Conservation (phyloP, 2,113 vertebrate genomes). For the Aramus guarauna region DNA sequence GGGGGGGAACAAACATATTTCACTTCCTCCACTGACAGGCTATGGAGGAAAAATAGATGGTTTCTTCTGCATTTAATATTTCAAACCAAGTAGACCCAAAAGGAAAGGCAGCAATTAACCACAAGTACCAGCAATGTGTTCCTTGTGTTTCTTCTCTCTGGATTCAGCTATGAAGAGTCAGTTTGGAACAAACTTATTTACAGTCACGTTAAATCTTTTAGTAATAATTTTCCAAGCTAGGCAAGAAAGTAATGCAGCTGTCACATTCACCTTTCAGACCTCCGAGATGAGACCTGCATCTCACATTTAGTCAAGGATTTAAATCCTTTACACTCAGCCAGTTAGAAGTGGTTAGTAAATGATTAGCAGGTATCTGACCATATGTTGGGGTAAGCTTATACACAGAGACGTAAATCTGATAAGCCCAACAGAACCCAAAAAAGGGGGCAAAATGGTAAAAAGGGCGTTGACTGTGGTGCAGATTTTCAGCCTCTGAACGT, state of each 20-base stretch:
- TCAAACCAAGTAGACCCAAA: slow-evolving; percentile 51
- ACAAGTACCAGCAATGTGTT: slow-evolving; percentile 27
- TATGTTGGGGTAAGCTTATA: not conserved
- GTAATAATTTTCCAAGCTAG: not conserved
- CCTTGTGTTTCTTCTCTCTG: not conserved
- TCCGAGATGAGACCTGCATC: not conserved
- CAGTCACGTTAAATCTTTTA: not conserved
- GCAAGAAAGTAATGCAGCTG: not conserved
- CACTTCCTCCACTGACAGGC: slow-evolving; percentile 40
- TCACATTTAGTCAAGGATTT: not conserved
- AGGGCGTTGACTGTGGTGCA: not conserved
- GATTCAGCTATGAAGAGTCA: not conserved
- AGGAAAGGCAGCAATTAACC: slow-evolving; percentile 68
- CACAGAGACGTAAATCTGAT: not conserved
- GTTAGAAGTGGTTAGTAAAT: not conserved
- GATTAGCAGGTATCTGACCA: not conserved
- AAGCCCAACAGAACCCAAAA: not conserved
- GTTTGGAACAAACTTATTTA: not conserved
- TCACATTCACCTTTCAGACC: not conserved
- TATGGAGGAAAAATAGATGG: slow-evolving; percentile 49
- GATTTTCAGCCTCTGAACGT: not conserved
- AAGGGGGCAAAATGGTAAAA: not conserved
- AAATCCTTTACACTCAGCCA: not conserved
- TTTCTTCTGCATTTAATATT: slow-evolving; percentile 50
- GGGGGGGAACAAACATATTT: not conserved